Base-by-base conservation (phyloP, 2,888 invertebrate genomes). In the Scaptodrosophila latifasciaeformis region DNA sequence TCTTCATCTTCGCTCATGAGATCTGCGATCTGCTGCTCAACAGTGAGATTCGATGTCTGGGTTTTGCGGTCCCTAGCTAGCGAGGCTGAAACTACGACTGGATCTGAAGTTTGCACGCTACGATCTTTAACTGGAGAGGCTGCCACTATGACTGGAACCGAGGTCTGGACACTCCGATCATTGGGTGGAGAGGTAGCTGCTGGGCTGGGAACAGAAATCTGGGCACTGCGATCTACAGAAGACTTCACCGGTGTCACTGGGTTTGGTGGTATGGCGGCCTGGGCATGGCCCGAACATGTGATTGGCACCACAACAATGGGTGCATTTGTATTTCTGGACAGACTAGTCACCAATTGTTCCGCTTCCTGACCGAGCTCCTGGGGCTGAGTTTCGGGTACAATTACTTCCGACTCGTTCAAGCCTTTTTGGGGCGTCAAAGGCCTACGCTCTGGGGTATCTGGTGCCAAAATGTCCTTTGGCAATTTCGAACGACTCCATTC, bases 1-100 rank as follows among this genome's bases (percentile, higher is more conserved):
- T 77, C 69, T 0, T 75, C 80, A 12, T 75, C 75, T 1, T 80
- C 82, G 0, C 82, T 75, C 30, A 81, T 49, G 2, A 75, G 49
- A 0, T 57, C 59, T 3, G 9, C 27, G 2, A 54, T 0, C 10
- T 62, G 19, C 18, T 59, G 6, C 2, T 45, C 35, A 3, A 7
- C 13, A 2, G 6, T n/a, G 3, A 30, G 19, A 18, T 19, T 57
- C 1, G 52, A 51, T 1, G 65, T 61, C 54, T 62, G 71, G 2
- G 66, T 58, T 17, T 49, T 49, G 18, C 37, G 17, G 6, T 37
- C 10, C 37, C 13, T 37, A 17, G 17, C 37, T 3, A 2, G 5
- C 24, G n/a, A 12, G n/a, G n/a, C n/a, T n/a, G n/a, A n/a, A n/a
- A n/a, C n/a, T n/a, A n/a, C n/a, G n/a, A n/a, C n/a, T n/a, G 27